Conservation (phyloP, 2,113 vertebrate species). For the Microcebus jonahi region DNA sequence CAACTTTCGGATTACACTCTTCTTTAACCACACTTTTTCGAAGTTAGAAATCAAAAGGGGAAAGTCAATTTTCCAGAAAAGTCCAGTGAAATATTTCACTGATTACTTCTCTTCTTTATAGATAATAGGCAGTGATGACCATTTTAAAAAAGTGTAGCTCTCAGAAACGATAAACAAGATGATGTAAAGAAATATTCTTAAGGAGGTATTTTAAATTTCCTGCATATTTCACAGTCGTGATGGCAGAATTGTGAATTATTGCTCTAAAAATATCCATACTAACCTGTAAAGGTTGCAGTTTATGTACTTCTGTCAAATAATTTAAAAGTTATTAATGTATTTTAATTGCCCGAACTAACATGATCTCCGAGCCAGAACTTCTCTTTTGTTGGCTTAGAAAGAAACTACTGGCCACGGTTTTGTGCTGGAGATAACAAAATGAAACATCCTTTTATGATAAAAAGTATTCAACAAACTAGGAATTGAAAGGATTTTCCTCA, state of each 20-base stretch:
- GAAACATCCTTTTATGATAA: too few relatives aligned
- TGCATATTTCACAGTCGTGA: not conserved
- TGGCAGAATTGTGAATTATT: not conserved
- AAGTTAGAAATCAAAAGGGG: not conserved
- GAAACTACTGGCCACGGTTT: not conserved
- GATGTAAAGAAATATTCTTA: not conserved
- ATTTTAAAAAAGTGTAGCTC: not conserved
- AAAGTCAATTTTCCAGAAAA: not conserved
- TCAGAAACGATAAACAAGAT: not conserved
- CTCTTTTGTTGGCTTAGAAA: not conserved
- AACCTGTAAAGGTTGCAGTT: not conserved
- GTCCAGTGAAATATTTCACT: not conserved
- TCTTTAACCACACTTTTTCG: not conserved
- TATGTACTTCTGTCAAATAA: not conserved
- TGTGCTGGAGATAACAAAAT: not conserved
- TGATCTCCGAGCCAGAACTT: not conserved
- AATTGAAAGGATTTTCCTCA: too few relatives aligned
- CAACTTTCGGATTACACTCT: not conserved
- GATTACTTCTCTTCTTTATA: not conserved
- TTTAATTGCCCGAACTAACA: not conserved
- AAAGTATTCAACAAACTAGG: too few relatives aligned
- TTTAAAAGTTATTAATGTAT: not conserved
- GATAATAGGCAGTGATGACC: not conserved
- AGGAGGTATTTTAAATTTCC: not conserved
- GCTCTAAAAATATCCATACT: not conserved